Base-by-base conservation (phyloP, 2,888 invertebrate species). In the Arctia plantaginis region DNA sequence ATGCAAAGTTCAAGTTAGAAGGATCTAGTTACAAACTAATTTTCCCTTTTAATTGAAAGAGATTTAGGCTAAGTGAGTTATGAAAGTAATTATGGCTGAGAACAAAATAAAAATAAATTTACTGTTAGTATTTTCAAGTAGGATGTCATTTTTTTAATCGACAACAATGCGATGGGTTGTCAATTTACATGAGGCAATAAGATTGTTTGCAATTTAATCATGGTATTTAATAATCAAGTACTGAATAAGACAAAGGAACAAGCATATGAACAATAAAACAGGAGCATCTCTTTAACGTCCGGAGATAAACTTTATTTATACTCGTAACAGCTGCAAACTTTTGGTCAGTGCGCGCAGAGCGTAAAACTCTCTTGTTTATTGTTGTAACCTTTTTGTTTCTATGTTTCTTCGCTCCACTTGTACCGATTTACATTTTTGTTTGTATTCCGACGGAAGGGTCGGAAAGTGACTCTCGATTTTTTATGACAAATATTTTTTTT, bases 301-400 rank as follows among this genome's bases (percentile, higher is more conserved):
- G 92, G 93, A 93, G 92, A 94, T 94, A 95, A 94, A 94, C 89
- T 93, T 93, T 95, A 95, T 95, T 95, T 94, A 94, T 95, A 95
- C 90, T 80, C 85, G 79, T 80, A 94, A 94, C 95, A 95, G 95
- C 95, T 95, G 95, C 95, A 95, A 95, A 95, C 95, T 95, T 95
- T 94, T 95, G 95, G 95, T 95, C 95, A 95, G 93, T 93, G 90
- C 91, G 90, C 85, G 89, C 86, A 87, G 86, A 86, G 75, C 78
- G 82, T 81, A 89, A 88, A 84, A 78, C 82, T 82, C 83, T 83
- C 76, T 71, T 88, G 93, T 92, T 94, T 93, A 91, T 93, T 94
- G 89, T 90, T 90, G 71, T 89, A 91, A 90, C 87, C 90, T 91
- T 93, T 92, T 93, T 93, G 90, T 91, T 91, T 89, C 92, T 91